Conservation (phyloP, 2,113 vertebrate genomes). For the Platichthys flesus region DNA sequence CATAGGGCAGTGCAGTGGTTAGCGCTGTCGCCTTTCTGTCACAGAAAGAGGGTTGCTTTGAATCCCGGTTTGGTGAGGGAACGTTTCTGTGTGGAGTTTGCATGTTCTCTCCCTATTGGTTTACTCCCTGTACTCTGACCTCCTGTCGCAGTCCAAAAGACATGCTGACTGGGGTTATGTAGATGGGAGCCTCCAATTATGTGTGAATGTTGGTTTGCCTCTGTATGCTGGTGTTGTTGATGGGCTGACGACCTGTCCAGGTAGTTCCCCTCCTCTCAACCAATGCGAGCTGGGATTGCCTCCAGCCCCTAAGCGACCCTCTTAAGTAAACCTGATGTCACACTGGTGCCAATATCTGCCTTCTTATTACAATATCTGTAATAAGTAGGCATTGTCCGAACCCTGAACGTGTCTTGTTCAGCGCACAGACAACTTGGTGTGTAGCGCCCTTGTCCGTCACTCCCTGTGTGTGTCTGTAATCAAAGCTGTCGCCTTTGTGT, state of each 20-base stretch:
- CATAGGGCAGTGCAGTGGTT: background rate
- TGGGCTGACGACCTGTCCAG: background rate
- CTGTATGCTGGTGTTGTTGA: background rate
- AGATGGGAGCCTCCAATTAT: background rate
- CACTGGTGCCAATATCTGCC: slow-evolving; percentile 5
- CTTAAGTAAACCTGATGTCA: slow-evolving; percentile 9
- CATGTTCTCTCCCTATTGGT: too few species aligned
- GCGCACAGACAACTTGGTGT: slow-evolving; percentile 4
- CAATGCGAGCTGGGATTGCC: too few species aligned
- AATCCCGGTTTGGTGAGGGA: background rate
- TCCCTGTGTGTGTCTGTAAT: slow-evolving; percentile 29
- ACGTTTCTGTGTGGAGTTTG: too few species aligned
- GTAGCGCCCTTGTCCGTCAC: background rate
- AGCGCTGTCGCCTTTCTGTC: background rate
- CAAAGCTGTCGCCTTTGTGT: slow-evolving; percentile 36
- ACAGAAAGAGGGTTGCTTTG: background rate
- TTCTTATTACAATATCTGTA: too few species aligned
- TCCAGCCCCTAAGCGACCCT: too few species aligned
- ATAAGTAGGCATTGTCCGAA: slow-evolving; percentile 10
- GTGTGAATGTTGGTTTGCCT: background rate
- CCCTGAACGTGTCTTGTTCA: slow-evolving; percentile 9
- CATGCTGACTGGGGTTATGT: background rate
- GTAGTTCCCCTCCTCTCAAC: too few species aligned
- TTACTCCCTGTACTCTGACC: background rate
- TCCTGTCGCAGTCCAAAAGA: too few species aligned